A percentile compares a stretch with the other conserved stretches of the same genome.
Evolutionary conservation across 2,797 vertebrate species (phyloP).

Genomic region (Euphonia xanthogaster): DNA sequence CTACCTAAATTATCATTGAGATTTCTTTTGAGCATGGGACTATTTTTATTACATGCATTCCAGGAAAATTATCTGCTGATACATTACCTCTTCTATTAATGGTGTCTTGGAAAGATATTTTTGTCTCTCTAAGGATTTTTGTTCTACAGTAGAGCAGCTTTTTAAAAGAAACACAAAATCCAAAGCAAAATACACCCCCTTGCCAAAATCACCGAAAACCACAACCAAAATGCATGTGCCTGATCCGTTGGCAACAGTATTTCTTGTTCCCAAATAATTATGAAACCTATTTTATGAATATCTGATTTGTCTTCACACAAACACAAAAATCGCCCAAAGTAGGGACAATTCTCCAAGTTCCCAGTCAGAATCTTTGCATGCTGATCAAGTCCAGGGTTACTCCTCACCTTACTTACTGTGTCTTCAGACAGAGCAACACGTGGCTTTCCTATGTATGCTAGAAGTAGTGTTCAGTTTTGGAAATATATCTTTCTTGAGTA

Average conservation of each 20-base stretch:
- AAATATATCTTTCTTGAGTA: background rate
- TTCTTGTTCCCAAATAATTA: background rate
- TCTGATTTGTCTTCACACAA: background rate
- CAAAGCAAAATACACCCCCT: fast-evolving
- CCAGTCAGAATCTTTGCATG: background rate
- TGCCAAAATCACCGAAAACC: background rate
- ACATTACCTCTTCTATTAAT: background rate
- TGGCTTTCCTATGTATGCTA: background rate
- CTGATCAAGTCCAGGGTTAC: background rate
- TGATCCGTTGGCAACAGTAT: fast-evolving
- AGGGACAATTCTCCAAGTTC: background rate
- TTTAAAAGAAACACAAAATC: background rate
- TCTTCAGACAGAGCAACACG: background rate
- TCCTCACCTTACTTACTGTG: background rate
- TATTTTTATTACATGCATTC: background rate
- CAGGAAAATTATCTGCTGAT: background rate
- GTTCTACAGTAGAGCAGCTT: background rate
- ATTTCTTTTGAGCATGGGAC: background rate
- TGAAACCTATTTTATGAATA: background rate
- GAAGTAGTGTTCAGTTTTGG: background rate
- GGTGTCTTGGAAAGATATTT: background rate
- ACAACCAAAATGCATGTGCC: background rate
- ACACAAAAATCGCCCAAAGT: background rate
- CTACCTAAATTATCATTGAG: background rate
- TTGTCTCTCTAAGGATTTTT: background rate